Percentiles rank a stretch among this genome's conserved stretches.
Conservation (phyloP, 2,797 vertebrate genomes). For the Chelmon rostratus region DNA sequence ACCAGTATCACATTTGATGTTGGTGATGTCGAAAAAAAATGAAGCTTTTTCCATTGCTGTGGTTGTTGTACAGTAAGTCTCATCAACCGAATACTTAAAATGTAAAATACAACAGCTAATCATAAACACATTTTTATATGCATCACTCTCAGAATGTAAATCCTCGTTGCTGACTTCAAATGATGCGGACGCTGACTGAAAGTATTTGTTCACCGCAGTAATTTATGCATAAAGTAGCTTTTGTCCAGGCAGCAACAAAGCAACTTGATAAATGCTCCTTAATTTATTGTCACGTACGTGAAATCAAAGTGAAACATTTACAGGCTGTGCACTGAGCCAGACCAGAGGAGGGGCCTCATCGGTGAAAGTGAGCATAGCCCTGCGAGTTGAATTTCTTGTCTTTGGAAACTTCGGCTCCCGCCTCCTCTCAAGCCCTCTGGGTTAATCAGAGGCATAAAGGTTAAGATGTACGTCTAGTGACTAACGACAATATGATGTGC, state of each 20-base stretch:
- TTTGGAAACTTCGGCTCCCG: constrained; percentile 73
- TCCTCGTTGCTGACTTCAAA: constrained; percentile 90
- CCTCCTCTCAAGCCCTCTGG: constrained; percentile 80
- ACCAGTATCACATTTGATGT: constrained; percentile 26
- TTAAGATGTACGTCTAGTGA: constrained; percentile 91
- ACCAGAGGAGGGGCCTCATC: constrained; percentile 85
- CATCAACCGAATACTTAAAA: constrained; percentile 48
- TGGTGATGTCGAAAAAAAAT: constrained; percentile 1
- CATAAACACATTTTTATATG: constrained; percentile 49
- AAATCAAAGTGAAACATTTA: constrained; percentile 98
- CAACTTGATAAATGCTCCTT: constrained; percentile 93
- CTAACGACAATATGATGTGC: constrained; percentile 90
- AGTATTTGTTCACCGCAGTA: constrained; percentile 91
- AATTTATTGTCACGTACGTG: constrained; percentile 97
- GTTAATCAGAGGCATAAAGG: constrained; percentile 91
- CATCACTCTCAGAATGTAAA: constrained; percentile 86
- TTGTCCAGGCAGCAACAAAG: constrained; percentile 90
- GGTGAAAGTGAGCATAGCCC: constrained; percentile 63
- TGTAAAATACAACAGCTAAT: constrained; percentile 62
- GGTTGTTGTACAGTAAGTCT: constrained; percentile 20
- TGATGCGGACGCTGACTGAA: constrained; percentile 86
- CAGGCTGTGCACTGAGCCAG: constrained; percentile 91
- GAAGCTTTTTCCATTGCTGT: constrained; percentile 1
- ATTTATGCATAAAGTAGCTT: constrained; percentile 94
- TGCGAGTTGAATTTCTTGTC: constrained; percentile 62